Base-by-base conservation (phyloP, 1,140 invertebrate genomes). In the Drosophila carrolli region DNA sequence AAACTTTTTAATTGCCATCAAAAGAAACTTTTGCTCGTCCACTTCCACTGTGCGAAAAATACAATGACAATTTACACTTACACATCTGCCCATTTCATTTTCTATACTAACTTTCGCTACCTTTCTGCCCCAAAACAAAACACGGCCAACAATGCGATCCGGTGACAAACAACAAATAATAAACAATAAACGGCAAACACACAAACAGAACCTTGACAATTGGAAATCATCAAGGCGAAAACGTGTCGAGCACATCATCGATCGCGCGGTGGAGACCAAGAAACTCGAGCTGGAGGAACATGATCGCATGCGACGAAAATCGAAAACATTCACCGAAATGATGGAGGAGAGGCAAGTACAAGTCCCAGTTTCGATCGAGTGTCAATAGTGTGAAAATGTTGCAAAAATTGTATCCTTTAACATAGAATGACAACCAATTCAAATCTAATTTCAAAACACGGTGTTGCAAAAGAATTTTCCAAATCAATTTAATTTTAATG, bases 321-420 rank as follows among this genome's bases (percentile, higher is more conserved):
- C 95, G 90, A 98, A 98, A 94, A 98, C 97, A 43, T 99, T 98
- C 94, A 97, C 95, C 90, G 97, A 98, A 93, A 98, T 98, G 95
- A 95, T 98, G 93, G 96, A 97, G 92, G 97, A 98, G 93, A 96
- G 97, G 95, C 96, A 92, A 93, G 93, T 88, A 65, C 66, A 35
- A 51, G 14, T 14, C 7, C 44, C 27, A 51, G 27, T 13, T 27
- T 27, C 9, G 16, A 44, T 32, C 29, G 16, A 38, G 37, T n/a
- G 38, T 27, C 1, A 4, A 38, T 43, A 19, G 27, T 51, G 19
- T n/a, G 53, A 0, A 43, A 19, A 7, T 11, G 9, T 13, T 5
- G 0, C 9, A 11, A 11, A 32, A 43, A 6, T 8, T 29, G 10
- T 9, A 38, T 40, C 32, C 60, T 23, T 10, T n/a, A n/a, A 7